Percentiles rank a stretch among this genome's conserved stretches.
Evolutionary conservation across 2,113 vertebrate genomes (phyloP).

Genomic region (Eublepharis macularius): DNA sequence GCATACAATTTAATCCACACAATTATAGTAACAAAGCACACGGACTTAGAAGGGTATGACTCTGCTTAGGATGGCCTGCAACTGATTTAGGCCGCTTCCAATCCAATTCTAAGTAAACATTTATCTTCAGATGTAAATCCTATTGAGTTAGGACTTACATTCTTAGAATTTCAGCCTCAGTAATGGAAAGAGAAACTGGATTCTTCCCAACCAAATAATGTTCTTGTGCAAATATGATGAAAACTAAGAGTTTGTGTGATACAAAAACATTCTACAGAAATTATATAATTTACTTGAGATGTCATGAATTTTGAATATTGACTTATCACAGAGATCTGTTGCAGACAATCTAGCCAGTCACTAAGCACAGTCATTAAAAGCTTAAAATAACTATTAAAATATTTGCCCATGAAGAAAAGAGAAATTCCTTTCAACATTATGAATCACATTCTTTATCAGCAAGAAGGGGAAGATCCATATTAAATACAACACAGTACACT

Average conservation of each 20-base stretch:
- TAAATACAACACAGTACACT: neutral
- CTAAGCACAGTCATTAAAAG: neutral
- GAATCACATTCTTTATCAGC: neutral
- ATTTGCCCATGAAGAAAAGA: constrained; percentile 6
- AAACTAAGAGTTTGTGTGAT: neutral
- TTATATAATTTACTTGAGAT: neutral
- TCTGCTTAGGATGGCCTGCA: neutral
- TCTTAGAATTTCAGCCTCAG: too few relatives aligned
- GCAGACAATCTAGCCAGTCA: neutral
- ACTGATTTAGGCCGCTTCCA: neutral
- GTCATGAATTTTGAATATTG: neutral
- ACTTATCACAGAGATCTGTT: neutral
- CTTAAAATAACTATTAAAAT: neutral
- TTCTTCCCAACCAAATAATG: neutral
- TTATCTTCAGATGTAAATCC: too few relatives aligned
- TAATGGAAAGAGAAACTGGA: neutral
- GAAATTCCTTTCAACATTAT: neutral
- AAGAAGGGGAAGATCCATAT: neutral
- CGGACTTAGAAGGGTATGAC: too few relatives aligned
- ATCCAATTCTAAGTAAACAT: too few relatives aligned
- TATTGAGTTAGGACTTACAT: too few relatives aligned
- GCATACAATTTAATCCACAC: neutral
- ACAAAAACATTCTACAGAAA: neutral
- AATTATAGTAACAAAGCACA: neutral
- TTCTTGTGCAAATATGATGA: neutral